Conservation (phyloP, 2,113 vertebrate species). For the Phaethornis superciliosus region DNA sequence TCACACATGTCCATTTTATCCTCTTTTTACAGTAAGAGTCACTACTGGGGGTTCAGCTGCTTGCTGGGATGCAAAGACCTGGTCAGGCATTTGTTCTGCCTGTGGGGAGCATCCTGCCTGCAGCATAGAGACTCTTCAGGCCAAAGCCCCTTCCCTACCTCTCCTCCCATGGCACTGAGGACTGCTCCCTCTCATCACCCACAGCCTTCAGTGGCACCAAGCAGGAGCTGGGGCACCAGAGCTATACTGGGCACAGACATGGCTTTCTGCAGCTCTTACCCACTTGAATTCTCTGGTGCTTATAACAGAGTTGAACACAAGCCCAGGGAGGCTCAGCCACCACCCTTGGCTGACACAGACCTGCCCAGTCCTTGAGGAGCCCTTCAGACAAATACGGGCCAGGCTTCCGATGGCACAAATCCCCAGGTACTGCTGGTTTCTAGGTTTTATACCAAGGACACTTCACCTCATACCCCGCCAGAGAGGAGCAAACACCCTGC, state of each 20-base stretch:
- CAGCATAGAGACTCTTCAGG: background rate
- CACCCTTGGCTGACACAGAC: background rate
- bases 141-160: background rate
- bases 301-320: background rate
- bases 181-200: background rate
- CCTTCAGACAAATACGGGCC: background rate
- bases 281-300: background rate
- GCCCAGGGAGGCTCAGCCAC: background rate
- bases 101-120: accelerated
- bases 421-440: background rate
- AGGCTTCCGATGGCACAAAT: background rate
- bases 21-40: slow-evolving; percentile 19
- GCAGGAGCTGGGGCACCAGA: background rate
- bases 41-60: background rate
- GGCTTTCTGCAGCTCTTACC: background rate
- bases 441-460: background rate
- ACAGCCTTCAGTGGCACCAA: background rate
- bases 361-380: background rate
- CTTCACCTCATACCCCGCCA: background rate
- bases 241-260: accelerated
- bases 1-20: background rate
- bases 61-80: background rate
- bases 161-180: background rate
- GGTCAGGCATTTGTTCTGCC: accelerated
- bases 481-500: background rate